Conservation (phyloP, 1,140 invertebrate species). For the Drosophila neocordata region DNA sequence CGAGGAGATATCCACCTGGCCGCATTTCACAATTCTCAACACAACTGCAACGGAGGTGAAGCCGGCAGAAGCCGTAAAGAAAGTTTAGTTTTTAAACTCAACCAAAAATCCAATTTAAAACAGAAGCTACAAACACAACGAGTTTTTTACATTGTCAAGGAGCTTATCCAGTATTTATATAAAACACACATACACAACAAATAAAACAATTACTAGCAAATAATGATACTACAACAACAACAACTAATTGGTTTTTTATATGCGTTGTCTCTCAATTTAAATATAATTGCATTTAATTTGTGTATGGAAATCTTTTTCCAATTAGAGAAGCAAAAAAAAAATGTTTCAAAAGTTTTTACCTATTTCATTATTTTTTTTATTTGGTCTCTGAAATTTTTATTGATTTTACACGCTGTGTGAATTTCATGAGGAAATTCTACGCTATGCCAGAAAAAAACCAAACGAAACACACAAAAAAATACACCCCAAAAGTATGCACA, state of each 20-base stretch:
- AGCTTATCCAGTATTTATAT: slow-evolving; percentile 60
- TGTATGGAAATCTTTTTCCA: slow-evolving; percentile 7
- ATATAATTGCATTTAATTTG: slow-evolving; percentile 19
- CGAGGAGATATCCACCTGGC: slow-evolving; percentile 86
- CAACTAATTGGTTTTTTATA: background rate
- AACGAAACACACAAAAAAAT: background rate
- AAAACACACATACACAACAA: slow-evolving; percentile 46
- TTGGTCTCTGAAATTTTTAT: slow-evolving; percentile 3
- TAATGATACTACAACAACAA: slow-evolving; percentile 21
- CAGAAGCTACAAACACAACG: slow-evolving; percentile 43
- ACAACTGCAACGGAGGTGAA: slow-evolving; percentile 26
- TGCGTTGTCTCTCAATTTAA: slow-evolving; percentile 1
- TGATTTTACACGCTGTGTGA: slow-evolving; percentile 9
- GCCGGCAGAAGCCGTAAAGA: slow-evolving; percentile 22
- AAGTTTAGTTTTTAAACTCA: slow-evolving; percentile 26
- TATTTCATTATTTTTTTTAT: background rate
- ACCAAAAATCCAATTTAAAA: background rate
- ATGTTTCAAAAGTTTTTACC: too few relatives aligned
- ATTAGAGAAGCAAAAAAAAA: too few relatives aligned
- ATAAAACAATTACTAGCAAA: slow-evolving; percentile 60
- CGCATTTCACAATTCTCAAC: slow-evolving; percentile 83
- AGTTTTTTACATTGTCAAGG: slow-evolving; percentile 50
- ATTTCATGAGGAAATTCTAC: background rate
- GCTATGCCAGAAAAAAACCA: background rate
- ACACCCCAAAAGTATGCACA: slow-evolving; percentile 41